These are phyloP conservation scores for Schizothorax lantsangensis DNA, from an alignment of 2,797 vertebrate species.

Conservation along the genomic window DNA sequence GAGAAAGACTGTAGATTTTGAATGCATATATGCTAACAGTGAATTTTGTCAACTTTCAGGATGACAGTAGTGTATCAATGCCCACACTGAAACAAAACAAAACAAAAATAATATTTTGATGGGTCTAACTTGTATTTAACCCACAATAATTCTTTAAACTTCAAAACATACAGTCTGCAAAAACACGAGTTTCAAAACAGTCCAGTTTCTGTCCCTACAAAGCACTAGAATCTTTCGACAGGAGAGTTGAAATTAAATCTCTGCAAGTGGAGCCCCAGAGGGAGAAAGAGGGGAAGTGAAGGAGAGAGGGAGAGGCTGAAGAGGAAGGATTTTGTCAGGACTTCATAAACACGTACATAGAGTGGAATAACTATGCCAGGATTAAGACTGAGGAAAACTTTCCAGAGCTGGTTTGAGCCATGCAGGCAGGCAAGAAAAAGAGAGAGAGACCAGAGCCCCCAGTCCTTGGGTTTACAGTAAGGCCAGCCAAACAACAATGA, in stretches of 20 bases:
- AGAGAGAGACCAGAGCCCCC: conserved; percentile 74
- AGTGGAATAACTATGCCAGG: conserved; percentile 70
- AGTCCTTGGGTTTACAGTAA: conserved; percentile 83
- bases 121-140: background rate
- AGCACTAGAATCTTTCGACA: conserved; percentile 67
- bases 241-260: conserved; percentile 78
- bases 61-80: background rate
- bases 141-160: background rate
- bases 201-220: conserved; percentile 37
- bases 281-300: conserved; percentile 63
- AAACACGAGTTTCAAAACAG: conserved; percentile 35
- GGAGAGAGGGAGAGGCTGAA: conserved; percentile 60
- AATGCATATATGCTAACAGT: background rate
- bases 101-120: background rate
- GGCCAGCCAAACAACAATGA: conserved; percentile 89
- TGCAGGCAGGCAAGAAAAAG: conserved; percentile 71
- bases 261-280: conserved; percentile 70
- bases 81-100: too few species aligned
- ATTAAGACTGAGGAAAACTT: conserved; percentile 71
- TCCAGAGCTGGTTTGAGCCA: conserved; percentile 68
- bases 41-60: background rate
- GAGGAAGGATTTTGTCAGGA: conserved; percentile 80
- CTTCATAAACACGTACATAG: conserved; percentile 77
- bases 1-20: background rate
- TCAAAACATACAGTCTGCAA: background rate